Base-by-base conservation (phyloP, 2,113 vertebrate genomes). In the Triplophysa tibetana region DNA sequence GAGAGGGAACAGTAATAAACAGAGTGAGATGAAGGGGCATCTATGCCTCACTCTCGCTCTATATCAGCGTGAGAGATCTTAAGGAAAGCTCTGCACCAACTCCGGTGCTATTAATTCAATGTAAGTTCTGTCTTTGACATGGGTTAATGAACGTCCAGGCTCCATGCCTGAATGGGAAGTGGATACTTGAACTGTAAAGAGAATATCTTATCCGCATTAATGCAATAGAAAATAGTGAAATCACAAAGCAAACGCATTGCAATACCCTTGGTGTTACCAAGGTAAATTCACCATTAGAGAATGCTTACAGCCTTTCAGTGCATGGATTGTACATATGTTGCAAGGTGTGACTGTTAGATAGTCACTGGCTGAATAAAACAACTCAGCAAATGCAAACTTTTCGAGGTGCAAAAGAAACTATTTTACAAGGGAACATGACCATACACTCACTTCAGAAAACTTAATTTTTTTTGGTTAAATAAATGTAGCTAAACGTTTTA, bases 51-150 rank as follows among this genome's bases (percentile, higher is more conserved):
- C 77, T 72, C 13, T 69, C 24, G 63, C 24, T 60, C 58, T 72
- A 45, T 73, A 69, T 80, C 78, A 54, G 29, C 54, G 61, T 52
- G 21, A 64, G 61, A 65, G 61, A 65, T 77, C 75, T 77, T 26
- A 21, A 75, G 41, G 60, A 75, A 64, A 64, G 74, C 75, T 21
- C 45, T 77, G 75, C 75, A 77, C 62, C 70, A 65, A 81, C 79
- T 64, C 80, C 21, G 48, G 77, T 80, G 85, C 85, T 87, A 90
- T 91, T 91, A 90, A 88, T 86, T 85, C 88, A 89, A 91, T 91
- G 70, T 85, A 82, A 88, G 86, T 70, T 67, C 62, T 13, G 50
- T 24, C 33, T 88, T 90, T 91, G 91, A 91, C 87, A 83, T 87
- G 89, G 74, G 69, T 75, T 87, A 88, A 90, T 87, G 88, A 88